Conservation (phyloP, 2,888 invertebrate species). For the Leptura quadrifasciata region DNA sequence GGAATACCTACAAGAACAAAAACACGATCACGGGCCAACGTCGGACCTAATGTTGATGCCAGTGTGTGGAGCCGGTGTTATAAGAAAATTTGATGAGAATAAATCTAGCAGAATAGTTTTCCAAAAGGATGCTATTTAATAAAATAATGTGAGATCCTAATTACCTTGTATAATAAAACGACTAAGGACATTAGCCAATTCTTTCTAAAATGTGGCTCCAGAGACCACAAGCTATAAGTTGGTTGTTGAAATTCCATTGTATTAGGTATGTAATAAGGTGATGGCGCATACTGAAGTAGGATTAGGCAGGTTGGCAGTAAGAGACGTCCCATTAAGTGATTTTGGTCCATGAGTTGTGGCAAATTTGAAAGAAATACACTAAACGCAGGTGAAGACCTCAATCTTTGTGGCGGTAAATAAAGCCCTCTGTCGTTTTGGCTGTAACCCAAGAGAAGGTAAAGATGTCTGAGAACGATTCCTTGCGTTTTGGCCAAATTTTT, state of each 20-base stretch:
- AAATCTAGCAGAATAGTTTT: no score
- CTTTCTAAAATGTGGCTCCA: slow-evolving; percentile 90
- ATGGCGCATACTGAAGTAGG: slow-evolving; percentile 88
- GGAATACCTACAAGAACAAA: no score
- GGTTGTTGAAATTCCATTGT: slow-evolving; percentile 79
- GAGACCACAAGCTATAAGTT: slow-evolving; percentile 90
- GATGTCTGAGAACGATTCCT: slow-evolving; percentile 91
- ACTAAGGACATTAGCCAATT: slow-evolving; percentile 96
- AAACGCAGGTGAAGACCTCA: slow-evolving; percentile 95
- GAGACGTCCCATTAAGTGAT: slow-evolving; percentile 93
- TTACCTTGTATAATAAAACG: slow-evolving; percentile 95
- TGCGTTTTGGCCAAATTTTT: slow-evolving; percentile 87
- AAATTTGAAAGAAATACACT: slow-evolving; percentile 96
- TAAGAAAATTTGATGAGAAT: no score
- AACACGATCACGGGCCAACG: no score
- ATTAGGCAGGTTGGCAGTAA: slow-evolving; percentile 90
- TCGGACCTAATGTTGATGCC: no score
- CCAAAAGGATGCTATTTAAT: no score
- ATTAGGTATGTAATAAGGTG: slow-evolving; percentile 79
- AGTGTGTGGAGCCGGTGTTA: no score
- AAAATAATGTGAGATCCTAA: not conserved
- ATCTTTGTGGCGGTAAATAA: slow-evolving; percentile 89
- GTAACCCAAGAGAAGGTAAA: slow-evolving; percentile 94
- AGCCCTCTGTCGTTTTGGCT: slow-evolving; percentile 93
- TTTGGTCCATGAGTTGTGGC: slow-evolving; percentile 96